A percentile compares a stretch with the other conserved stretches of the same genome.
phyloP scores from a whole-genome alignment of 2,797 vertebrate species.

The Microctenopoma stevenorrisi region DNA sequence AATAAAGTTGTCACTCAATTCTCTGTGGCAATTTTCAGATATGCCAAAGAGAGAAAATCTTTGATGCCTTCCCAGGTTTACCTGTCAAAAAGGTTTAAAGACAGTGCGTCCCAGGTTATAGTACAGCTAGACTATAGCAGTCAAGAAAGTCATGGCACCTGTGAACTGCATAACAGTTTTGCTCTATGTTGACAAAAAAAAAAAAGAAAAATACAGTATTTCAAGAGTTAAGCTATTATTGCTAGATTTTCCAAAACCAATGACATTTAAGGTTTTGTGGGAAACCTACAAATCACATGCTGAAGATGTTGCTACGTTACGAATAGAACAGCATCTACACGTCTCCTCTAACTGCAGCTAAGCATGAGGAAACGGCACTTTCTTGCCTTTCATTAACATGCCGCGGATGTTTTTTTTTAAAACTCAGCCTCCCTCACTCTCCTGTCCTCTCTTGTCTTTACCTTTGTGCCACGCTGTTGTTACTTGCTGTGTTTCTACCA shows the following conservation, averaged over 20 bases:
- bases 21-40: constrained; percentile 78
- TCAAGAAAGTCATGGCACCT: constrained; percentile 59
- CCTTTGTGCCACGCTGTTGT: constrained; percentile 73
- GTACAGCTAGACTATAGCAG: constrained; percentile 55
- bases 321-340: constrained; percentile 21
- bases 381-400: constrained; percentile 55
- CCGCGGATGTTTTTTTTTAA: constrained; percentile 43
- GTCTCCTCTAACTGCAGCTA: constrained; percentile 43
- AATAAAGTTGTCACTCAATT: constrained; percentile 85
- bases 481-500: constrained; percentile 76
- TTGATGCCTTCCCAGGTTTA: constrained; percentile 77
- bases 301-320: constrained; percentile 17
- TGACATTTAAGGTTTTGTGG: constrained; percentile 38
- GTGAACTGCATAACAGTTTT: constrained; percentile 54
- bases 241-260: constrained; percentile 44
- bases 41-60: constrained; percentile 75
- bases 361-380: constrained; percentile 22
- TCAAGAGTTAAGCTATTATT: constrained; percentile 53
- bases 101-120: constrained; percentile 59
- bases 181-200: constrained; percentile 35
- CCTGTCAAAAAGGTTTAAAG: constrained; percentile 77
- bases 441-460: constrained; percentile 55
- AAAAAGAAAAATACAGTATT: constrained; percentile 37
- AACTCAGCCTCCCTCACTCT: constrained; percentile 59
- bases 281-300: constrained; percentile 44